Evolutionary conservation across 1,140 invertebrate genomes (phyloP), one percentile per base, ranked within the genome.

Genomic region (Lordiphosa collinella): DNA sequence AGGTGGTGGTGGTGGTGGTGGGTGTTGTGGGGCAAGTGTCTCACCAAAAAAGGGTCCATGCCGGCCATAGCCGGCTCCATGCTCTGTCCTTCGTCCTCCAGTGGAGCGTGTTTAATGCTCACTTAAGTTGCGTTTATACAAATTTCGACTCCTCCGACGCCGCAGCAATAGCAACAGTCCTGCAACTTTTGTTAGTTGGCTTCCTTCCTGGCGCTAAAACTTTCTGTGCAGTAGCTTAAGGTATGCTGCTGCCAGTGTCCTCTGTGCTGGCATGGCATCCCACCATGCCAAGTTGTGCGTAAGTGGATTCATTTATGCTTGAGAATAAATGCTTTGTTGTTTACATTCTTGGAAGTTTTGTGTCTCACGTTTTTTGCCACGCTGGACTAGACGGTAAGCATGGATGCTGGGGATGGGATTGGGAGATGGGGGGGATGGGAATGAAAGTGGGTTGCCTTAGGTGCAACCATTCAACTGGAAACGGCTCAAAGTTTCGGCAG

Each of bases 91-190:
- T 11, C 54, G 53, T 78, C 54, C 72, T 80, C 43, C 66, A 69
- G 63, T 84, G 67, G 54, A 84, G 78, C 78, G 68, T 78, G 59
- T 85, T 85, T 84, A 82, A 82, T 82, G 67, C 78, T 78, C 78
- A 76, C 78, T 82, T 84, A 84, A 82, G 78, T 82, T 82, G 68
- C 78, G 78, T 84, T 85, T 70, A 84, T 73, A 84, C 79, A 84
- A 85, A 82, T 82, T 78, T 78, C 59, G n/a, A n/a, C 8, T 32
- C 25, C 41, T 7, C 1, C 6, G 5, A 6, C 22, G 22, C 22
- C 22, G 22, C 22, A 25, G 22, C 22, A 25, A 25, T 25, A 25
- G 22, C 22, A 25, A 25, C 13, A 31, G 31, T 44, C 18, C 38
- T 35, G 29, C 13, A 47, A 7, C 18, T 18, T 12, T 14, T 25